phyloP scores from a whole-genome alignment of 2,888 invertebrate genomes.

The Syrista parreyssii region DNA sequence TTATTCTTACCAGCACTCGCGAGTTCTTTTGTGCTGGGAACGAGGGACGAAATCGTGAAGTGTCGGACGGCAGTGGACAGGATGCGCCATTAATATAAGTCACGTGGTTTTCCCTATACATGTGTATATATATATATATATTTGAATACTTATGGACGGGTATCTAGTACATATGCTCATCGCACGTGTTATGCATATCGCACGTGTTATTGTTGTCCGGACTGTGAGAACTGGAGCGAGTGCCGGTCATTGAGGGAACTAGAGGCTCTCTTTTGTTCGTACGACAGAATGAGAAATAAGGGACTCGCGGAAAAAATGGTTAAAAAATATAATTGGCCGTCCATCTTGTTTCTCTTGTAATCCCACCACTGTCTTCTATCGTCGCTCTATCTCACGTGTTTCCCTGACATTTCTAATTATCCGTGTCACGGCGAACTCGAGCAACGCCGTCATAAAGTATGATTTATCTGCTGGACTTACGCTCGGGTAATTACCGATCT shows the following conservation, averaged over 20 bases:
- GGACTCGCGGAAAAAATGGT: not conserved
- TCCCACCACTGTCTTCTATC: not conserved
- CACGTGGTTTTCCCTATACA: not conserved
- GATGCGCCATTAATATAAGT: not conserved
- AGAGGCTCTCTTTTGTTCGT: not conserved
- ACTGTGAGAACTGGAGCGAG: not conserved
- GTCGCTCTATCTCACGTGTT: not conserved
- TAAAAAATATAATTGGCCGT: not conserved
- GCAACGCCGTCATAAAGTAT: slow-evolving; percentile 49
- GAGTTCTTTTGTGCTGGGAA: not conserved
- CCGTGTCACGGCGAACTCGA: slow-evolving; percentile 17
- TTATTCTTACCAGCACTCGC: not conserved
- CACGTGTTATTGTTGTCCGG: not conserved
- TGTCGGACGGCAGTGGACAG: not conserved
- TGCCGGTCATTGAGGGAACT: not conserved
- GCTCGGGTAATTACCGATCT: not conserved
- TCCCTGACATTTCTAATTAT: slow-evolving; percentile 10
- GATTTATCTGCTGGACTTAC: slow-evolving; percentile 48
- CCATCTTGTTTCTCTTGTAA: not conserved
- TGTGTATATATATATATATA: not conserved
- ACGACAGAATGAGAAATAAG: not conserved
- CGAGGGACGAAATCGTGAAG: not conserved
- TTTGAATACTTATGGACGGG: not conserved
- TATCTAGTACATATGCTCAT: not conserved
- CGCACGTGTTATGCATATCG: not conserved